Evolutionary conservation across 2,113 vertebrate species (phyloP), one percentile per base, ranked within the genome.

Genomic region (Mormoops blainvillei): DNA sequence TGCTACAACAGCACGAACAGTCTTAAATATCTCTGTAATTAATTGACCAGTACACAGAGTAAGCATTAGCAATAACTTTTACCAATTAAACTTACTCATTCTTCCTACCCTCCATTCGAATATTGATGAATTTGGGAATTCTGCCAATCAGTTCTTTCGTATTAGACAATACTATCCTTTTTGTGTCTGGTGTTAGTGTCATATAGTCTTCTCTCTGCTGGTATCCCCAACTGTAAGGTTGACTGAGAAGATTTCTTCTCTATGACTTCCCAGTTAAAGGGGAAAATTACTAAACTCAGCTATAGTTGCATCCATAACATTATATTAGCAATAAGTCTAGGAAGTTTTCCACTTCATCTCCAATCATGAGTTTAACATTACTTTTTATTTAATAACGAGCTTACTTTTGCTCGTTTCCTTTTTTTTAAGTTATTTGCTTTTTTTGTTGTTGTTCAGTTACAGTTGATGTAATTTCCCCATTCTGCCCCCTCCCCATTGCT

Each of bases 11-110:
- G 48, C 50, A 80, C 36, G 13, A 76, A 20, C 18, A 24, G 4
- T 83, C 73, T 81, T 89, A 92, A 92, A 71, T 94, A 77, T 81
- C 24, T 87, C 5, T 36, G 85, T 7, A 73, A 3, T 94, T 68
- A 78, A 28, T 80, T 96, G 26, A 50, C 52, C 16, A 7, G 15
- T 78, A 38, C 33, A 31, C 54, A 81, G 20, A 96, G 36, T 77
- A 81, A 96, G 13, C 82, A 56, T 90, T 94, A 70, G n/a, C 36
- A 95, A 14, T 89, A 90, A 82, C n/a, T 89, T 86, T 76, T 83
- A 81, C 50, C 88, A 95, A 81, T 80, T 92, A 61, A 90, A 80
- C 36, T 52, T 61, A 56, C 22, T 86, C 8, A 56, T 83, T 89
- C 36, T 83, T 76, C 58, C 4, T 80, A 45, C 2, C 71, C 33